Evolutionary conservation across 2,888 invertebrate species (phyloP).

Genomic region (Amiota mariae): DNA sequence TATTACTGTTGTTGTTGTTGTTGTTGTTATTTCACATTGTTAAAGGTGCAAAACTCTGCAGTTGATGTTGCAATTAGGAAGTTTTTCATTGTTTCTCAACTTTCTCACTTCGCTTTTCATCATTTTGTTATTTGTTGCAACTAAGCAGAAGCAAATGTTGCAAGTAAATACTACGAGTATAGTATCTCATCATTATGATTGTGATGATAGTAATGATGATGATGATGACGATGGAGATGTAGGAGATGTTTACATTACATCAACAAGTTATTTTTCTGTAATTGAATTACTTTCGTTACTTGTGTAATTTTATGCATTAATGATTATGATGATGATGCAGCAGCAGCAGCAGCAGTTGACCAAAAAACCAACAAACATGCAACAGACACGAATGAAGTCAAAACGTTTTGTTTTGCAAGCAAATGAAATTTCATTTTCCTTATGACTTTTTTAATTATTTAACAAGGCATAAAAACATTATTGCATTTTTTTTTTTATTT

Average conservation of each 20-base stretch:
- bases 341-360: too few relatives aligned
- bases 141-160: not conserved
- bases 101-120: not conserved
- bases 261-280: slow-evolving; percentile 51
- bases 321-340: too few relatives aligned
- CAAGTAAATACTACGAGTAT: too few relatives aligned
- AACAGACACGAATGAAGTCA: too few relatives aligned
- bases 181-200: not conserved
- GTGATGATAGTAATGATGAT: not conserved
- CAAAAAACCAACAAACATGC: too few relatives aligned
- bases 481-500: slow-evolving; percentile 29
- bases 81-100: slow-evolving; percentile 15
- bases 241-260: slow-evolving; percentile 12
- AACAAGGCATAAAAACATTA: slow-evolving; percentile 44
- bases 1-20: too few relatives aligned
- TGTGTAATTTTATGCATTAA: not conserved
- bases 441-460: too few relatives aligned
- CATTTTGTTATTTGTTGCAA: not conserved
- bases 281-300: slow-evolving; percentile 52
- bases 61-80: slow-evolving; percentile 26
- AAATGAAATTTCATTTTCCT: too few relatives aligned
- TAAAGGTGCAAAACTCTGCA: slow-evolving; percentile 24
- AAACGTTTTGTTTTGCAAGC: too few relatives aligned
- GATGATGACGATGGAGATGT: not conserved
- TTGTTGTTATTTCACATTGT: not conserved